phyloP scores from a whole-genome alignment of 2,113 vertebrate genomes.

The Pygoscelis antarcticus region DNA sequence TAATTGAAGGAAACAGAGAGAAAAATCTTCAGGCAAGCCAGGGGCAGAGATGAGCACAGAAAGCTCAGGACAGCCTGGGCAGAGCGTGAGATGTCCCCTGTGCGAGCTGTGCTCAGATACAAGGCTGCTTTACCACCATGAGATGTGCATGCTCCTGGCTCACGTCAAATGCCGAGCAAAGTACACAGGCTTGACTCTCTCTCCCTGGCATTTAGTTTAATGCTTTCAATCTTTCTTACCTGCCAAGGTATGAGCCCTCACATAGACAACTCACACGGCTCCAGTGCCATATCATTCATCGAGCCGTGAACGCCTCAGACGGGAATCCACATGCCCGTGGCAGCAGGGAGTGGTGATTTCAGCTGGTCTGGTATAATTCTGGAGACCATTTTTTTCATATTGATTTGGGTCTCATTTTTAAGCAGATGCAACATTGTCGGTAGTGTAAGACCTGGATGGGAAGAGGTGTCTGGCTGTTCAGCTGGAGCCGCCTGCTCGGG shows the following conservation, averaged over 20 bases:
- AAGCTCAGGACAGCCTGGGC: neutral
- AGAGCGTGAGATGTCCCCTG: neutral
- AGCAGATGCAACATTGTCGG: neutral
- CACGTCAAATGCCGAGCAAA: neutral
- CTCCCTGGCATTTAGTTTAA: neutral
- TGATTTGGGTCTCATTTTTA: neutral
- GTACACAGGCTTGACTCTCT: neutral
- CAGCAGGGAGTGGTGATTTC: neutral
- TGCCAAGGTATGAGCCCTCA: neutral
- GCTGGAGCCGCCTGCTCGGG: neutral
- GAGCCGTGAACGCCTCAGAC: neutral
- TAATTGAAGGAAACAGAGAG: neutral
- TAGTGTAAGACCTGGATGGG: neutral
- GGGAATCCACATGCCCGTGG: neutral
- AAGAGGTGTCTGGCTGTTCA: neutral
- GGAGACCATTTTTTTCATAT: neutral
- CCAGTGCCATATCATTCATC: neutral
- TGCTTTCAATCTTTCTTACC: neutral
- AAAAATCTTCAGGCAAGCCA: neutral
- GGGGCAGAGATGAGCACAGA: neutral
- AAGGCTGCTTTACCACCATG: neutral
- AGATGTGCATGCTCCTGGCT: neutral
- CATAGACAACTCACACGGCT: neutral
- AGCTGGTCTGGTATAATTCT: neutral
- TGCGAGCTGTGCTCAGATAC: fast-evolving